These are phyloP conservation scores for Mycetomoellerius zeteki DNA, from an alignment of 1,140 invertebrate species.

Conservation along the genomic window DNA sequence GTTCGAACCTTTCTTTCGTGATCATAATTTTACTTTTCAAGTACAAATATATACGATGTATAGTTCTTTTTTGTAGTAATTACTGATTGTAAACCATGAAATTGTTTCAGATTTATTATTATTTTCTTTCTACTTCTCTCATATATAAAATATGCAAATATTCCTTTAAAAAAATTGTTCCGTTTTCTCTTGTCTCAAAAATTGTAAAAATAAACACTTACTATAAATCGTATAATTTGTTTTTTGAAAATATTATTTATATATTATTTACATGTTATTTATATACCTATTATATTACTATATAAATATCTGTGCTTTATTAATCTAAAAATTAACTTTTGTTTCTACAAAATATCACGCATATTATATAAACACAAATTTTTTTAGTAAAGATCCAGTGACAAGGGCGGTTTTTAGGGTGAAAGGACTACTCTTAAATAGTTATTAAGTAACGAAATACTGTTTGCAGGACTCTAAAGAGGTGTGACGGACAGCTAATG, in stretches of 20 bases:
- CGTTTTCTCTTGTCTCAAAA: not conserved
- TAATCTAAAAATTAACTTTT: not conserved
- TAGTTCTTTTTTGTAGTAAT: not conserved
- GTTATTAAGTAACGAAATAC: slow-evolving; percentile 75
- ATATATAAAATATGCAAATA: slow-evolving; percentile 3
- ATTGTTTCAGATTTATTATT: not conserved
- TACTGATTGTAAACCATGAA: not conserved
- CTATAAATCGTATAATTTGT: not conserved
- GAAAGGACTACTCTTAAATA: slow-evolving; percentile 50
- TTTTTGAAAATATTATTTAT: not conserved
- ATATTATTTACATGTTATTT: not conserved
- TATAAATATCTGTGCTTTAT: slow-evolving; percentile 5
- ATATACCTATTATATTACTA: not conserved
- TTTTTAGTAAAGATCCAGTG: slow-evolving; percentile 14
- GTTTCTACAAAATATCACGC: not conserved
- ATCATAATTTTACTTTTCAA: not conserved
- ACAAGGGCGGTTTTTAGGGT: slow-evolving; percentile 20
- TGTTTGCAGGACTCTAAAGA: slow-evolving; percentile 57
- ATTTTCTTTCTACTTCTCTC: not conserved
- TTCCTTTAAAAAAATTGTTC: not conserved
- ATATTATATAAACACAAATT: slow-evolving; percentile 12
- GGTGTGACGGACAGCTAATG: slow-evolving; percentile 72
- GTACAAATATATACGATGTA: not conserved
- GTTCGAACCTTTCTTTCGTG: not conserved
- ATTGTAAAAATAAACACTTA: not conserved